phyloP scores from a whole-genome alignment of 2,797 vertebrate species.

The Silurus aristotelis region DNA sequence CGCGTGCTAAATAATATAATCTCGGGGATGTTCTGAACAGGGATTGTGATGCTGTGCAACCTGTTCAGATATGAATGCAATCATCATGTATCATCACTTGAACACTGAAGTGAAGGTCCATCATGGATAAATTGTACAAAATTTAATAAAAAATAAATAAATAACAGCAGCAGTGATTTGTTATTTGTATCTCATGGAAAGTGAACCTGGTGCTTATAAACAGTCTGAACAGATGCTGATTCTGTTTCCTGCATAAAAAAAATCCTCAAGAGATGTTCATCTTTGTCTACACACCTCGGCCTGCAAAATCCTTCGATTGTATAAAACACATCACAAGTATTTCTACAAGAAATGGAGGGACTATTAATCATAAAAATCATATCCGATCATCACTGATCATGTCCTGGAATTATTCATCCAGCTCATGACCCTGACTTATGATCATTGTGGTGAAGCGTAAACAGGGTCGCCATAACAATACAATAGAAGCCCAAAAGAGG shows the following conservation, averaged over 20 bases:
- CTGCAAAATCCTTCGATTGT: background rate
- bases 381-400: background rate
- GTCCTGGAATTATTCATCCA: background rate
- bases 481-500: conserved; percentile 12
- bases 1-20: background rate
- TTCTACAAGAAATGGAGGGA: too few relatives aligned
- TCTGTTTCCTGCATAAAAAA: background rate
- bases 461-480: conserved; percentile 34
- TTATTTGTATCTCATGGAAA: too few relatives aligned
- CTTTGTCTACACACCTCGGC: conserved; percentile 16
- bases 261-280: conserved; percentile 26
- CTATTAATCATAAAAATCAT: background rate
- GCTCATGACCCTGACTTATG: conserved; percentile 47
- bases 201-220: background rate
- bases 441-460: conserved; percentile 39
- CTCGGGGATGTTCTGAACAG: background rate
- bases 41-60: background rate
- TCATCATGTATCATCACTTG: background rate
- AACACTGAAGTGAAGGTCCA: background rate
- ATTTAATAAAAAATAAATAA: too few relatives aligned
- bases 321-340: too few relatives aligned
- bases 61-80: background rate
- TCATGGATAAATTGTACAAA: too few relatives aligned
- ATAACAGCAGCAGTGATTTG: background rate
- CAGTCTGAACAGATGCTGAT: conserved; percentile 4